phyloP scores from a whole-genome alignment of 2,113 vertebrate species.

The Callaeas wilsoni region DNA sequence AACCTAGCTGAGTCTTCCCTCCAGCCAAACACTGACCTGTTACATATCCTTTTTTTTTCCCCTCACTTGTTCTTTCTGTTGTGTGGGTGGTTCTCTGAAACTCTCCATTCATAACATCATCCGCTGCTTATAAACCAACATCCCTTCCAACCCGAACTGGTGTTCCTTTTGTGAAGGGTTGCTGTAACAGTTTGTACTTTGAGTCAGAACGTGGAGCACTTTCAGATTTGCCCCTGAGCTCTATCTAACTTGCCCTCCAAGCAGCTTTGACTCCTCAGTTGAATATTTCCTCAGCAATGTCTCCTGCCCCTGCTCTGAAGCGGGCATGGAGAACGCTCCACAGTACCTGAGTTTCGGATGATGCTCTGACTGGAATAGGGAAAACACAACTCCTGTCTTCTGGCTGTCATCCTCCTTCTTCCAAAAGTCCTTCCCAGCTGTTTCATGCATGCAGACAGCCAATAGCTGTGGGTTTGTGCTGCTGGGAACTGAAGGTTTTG shows the following conservation, averaged over 20 bases:
- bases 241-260: not conserved
- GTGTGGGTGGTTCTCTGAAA: not conserved
- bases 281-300: not conserved
- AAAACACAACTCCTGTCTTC: not conserved
- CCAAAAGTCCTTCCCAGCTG: not conserved
- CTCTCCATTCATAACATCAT: not conserved
- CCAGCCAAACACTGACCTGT: not conserved
- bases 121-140: not conserved
- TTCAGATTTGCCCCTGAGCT: not conserved
- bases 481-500: not conserved
- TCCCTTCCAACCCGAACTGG: not conserved
- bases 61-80: not conserved
- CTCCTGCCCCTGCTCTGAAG: not conserved
- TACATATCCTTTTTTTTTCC: not conserved
- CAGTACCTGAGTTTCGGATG: not conserved
- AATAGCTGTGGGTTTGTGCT: not conserved
- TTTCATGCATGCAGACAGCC: not conserved
- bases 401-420: not conserved
- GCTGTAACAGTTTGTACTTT: not conserved
- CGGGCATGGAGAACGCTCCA: rapidly evolving
- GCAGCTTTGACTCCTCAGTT: not conserved
- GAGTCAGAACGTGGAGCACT: not conserved
- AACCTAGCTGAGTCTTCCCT: not conserved
- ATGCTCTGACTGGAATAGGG: not conserved
- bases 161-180: not conserved